Conservation (phyloP, 2,888 invertebrate species). For the Biston betularia region DNA sequence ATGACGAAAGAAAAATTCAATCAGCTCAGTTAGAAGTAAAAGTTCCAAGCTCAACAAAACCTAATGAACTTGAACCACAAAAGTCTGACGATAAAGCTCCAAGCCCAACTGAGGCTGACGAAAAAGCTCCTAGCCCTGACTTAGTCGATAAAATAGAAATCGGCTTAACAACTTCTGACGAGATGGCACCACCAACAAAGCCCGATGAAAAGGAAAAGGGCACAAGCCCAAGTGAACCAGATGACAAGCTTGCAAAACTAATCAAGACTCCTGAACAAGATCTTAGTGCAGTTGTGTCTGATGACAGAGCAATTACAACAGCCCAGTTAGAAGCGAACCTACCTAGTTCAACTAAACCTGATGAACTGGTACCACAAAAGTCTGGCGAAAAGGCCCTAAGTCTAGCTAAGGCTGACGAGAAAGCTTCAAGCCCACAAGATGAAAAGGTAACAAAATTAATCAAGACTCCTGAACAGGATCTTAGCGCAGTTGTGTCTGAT, state of each 20-base stretch:
- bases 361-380: neutral
- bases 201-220: neutral
- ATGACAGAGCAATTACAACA: constrained; percentile 16
- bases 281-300: constrained; percentile 3
- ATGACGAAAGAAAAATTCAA: constrained; percentile 18
- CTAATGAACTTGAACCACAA: no score
- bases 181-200: no score
- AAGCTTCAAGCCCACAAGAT: no score
- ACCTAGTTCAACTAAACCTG: neutral
- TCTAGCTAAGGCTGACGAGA: neutral
- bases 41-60: neutral
- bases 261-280: neutral
- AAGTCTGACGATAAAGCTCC: constrained; percentile 27
- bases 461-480: no score
- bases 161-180: no score
- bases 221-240: neutral
- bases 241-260: constrained; percentile 9
- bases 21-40: constrained; percentile 25
- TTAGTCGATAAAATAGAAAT: no score
- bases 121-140: no score
- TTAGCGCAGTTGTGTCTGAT: no score
- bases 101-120: neutral
- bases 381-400: constrained; percentile 26
- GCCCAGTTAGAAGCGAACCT: constrained; percentile 27
- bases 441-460: no score